Conservation (phyloP, 2,797 vertebrate genomes). For the Sebastes steindachneri region DNA sequence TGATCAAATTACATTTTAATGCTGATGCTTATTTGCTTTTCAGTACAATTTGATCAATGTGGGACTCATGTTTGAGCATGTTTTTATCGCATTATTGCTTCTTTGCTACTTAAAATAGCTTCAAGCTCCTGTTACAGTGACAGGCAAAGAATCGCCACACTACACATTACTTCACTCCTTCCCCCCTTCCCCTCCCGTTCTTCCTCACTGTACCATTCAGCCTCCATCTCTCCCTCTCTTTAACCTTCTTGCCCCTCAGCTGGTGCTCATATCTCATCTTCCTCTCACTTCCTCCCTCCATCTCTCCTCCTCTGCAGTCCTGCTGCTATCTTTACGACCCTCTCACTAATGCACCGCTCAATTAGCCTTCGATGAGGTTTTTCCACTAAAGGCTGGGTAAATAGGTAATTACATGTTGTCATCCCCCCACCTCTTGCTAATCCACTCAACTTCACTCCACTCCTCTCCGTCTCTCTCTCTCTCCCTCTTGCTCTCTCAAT, state of each 20-base stretch:
- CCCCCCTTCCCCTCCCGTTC: background rate
- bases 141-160: background rate
- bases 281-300: conserved; percentile 24
- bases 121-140: background rate
- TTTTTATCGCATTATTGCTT: background rate
- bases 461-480: conserved; percentile 32
- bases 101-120: conserved; percentile 19
- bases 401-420: conserved; percentile 83
- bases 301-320: conserved; percentile 26
- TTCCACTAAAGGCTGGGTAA: conserved; percentile 75
- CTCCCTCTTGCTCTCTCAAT: conserved; percentile 53
- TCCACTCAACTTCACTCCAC: conserved; percentile 71
- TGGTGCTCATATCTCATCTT: conserved; percentile 49
- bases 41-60: background rate
- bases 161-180: conserved; percentile 13
- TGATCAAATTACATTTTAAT: background rate
- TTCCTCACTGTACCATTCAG: background rate
- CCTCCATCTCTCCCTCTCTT: conserved; percentile 12
- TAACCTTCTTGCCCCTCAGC: conserved; percentile 39
- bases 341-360: conserved; percentile 76
- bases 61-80: background rate
- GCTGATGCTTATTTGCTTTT: background rate
- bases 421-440: conserved; percentile 70
- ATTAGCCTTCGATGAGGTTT: conserved; percentile 77
- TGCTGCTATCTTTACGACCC: conserved; percentile 66